Percentiles rank a stretch among this genome's conserved stretches.
Evolutionary conservation across 2,888 invertebrate species (phyloP).

Genomic region (Reticulitermes lucifugus): DNA sequence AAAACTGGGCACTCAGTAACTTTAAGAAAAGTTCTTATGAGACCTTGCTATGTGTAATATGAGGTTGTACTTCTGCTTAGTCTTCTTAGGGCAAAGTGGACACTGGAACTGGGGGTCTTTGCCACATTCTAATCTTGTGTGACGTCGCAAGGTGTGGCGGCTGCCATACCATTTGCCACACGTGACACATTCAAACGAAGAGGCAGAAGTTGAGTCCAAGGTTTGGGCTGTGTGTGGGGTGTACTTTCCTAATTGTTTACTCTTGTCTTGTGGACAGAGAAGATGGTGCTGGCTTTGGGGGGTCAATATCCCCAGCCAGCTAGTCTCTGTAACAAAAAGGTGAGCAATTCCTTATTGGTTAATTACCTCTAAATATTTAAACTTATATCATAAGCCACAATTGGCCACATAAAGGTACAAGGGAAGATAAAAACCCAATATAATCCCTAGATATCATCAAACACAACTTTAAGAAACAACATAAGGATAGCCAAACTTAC

Average conservation of each 20-base stretch:
- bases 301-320: conserved; percentile 1
- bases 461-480: no score
- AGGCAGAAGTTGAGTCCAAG: not conserved
- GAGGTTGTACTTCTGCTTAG: conserved; percentile 56
- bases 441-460: no score
- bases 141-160: conserved; percentile 40
- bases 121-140: conserved; percentile 59
- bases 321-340: conserved; percentile 21
- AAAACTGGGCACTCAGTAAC: not conserved
- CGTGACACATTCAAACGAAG: conserved; percentile 33
- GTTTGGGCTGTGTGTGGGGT: not conserved
- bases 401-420: no score
- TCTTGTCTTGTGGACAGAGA: not conserved
- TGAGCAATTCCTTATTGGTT: not conserved
- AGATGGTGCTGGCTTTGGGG: not conserved
- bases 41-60: conserved; percentile 55
- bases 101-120: conserved; percentile 50
- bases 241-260: not conserved
- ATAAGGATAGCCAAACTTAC: no score
- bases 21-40: conserved; percentile 3
- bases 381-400: not conserved
- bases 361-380: not conserved
- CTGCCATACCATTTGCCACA: conserved; percentile 42
- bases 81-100: conserved; percentile 58
- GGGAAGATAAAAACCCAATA: no score